phyloP scores from a whole-genome alignment of 2,113 vertebrate species.

The Rhabdornis inornatus region DNA sequence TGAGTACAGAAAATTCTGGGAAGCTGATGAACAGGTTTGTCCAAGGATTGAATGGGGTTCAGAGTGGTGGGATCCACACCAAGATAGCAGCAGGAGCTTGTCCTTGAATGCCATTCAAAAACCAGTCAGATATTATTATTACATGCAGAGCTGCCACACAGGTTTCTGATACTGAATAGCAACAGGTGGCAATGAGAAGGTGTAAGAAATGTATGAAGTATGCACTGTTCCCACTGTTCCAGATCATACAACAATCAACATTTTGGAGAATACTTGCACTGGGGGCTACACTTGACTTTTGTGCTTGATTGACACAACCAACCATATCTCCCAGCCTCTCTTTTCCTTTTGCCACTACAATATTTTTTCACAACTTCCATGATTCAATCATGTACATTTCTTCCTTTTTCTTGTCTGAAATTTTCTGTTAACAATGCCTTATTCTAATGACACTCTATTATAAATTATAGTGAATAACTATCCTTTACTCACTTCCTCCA shows the following conservation, averaged over 20 bases:
- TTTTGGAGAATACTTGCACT: neutral
- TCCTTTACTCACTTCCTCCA: neutral
- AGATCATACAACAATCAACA: neutral
- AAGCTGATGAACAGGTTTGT: neutral
- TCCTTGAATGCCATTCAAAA: neutral
- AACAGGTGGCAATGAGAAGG: neutral
- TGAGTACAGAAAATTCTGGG: neutral
- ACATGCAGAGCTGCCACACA: neutral
- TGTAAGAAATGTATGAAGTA: neutral
- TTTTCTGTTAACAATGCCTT: neutral
- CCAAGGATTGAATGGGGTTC: neutral
- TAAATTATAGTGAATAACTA: neutral
- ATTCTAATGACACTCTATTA: neutral
- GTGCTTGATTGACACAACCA: neutral
- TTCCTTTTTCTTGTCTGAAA: neutral
- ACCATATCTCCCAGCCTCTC: neutral
- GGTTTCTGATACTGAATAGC: neutral
- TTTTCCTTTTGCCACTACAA: neutral
- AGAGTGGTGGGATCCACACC: neutral
- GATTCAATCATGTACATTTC: neutral
- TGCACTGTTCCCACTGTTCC: neutral
- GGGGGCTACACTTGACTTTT: neutral
- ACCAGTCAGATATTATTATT: neutral
- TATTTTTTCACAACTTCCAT: neutral
- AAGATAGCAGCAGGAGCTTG: neutral